A percentile compares a stretch with the other conserved stretches of the same genome.
phyloP scores from a whole-genome alignment of 2,113 vertebrate genomes.

The Lasiurus borealis region DNA sequence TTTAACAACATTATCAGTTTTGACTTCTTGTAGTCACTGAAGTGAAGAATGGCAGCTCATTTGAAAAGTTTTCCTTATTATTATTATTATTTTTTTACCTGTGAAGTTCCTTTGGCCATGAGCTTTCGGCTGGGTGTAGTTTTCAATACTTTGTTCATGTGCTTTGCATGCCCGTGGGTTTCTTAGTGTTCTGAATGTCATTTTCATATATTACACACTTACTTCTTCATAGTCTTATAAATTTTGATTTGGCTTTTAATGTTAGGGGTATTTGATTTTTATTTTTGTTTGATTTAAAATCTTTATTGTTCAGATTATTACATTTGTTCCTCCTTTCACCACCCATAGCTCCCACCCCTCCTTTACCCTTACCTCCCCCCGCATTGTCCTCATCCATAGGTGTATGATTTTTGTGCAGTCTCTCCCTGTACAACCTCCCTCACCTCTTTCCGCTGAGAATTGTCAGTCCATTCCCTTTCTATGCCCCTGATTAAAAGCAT shows the following conservation, averaged over 20 bases:
- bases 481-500: constrained; percentile 5
- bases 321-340: neutral
- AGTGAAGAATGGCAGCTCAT: neutral
- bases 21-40: neutral
- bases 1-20: neutral
- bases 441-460: neutral
- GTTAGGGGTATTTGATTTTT: neutral
- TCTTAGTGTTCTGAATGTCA: neutral
- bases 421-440: too few species aligned
- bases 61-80: neutral
- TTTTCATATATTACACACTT: neutral
- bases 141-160: neutral
- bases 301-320: neutral
- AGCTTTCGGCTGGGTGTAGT: neutral
- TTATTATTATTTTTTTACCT: neutral
- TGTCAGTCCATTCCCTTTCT: neutral
- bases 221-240: neutral
- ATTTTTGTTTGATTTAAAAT: neutral
- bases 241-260: neutral
- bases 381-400: too few species aligned
- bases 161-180: neutral
- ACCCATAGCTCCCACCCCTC: too few species aligned
- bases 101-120: neutral
- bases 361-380: too few species aligned
- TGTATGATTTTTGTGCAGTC: too few species aligned